These are phyloP conservation scores for Acropora tenuis DNA, from an alignment of 64 coral and sea anemone genomes.

Conservation along the genomic window DNA sequence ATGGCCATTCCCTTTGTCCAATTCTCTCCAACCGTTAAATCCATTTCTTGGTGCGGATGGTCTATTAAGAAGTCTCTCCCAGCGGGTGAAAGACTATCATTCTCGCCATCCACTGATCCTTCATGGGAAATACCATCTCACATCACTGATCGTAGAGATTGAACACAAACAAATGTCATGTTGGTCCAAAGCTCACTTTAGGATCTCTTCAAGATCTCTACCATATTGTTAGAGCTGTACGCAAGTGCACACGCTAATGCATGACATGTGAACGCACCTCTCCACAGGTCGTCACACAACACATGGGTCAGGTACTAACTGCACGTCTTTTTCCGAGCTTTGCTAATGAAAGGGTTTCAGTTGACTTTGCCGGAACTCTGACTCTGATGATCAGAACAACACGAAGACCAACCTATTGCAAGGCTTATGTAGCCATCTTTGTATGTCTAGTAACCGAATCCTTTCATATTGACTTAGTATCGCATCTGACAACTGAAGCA, in stretches of 20 bases:
- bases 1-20: background rate
- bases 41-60: slow-evolving; percentile 67
- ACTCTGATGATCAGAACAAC: slow-evolving; percentile 37
- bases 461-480: slow-evolving; percentile 61
- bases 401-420: slow-evolving; percentile 45
- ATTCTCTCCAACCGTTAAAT: slow-evolving; percentile 48
- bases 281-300: slow-evolving; percentile 19
- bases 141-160: slow-evolving; percentile 38
- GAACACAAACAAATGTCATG: slow-evolving; percentile 69
- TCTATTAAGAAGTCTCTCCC: slow-evolving; percentile 51
- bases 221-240: slow-evolving; percentile 51
- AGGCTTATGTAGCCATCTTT: slow-evolving; percentile 73
- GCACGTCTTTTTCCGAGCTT: slow-evolving; percentile 21
- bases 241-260: slow-evolving; percentile 27
- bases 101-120: slow-evolving; percentile 67
- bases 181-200: slow-evolving; percentile 58
- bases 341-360: slow-evolving; percentile 46
- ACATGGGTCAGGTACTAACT: slow-evolving; percentile 61
- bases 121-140: slow-evolving; percentile 48
- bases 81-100: slow-evolving; percentile 36
- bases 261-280: slow-evolving; percentile 40
- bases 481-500: slow-evolving; percentile 60
- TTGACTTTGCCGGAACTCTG: slow-evolving; percentile 67
- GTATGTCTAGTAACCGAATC: slow-evolving; percentile 54
- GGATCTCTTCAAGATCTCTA: slow-evolving; percentile 49